A percentile compares a stretch with the other conserved stretches of the same genome.
Conservation (phyloP, 2,797 vertebrate species). For the Sparus aurata region DNA sequence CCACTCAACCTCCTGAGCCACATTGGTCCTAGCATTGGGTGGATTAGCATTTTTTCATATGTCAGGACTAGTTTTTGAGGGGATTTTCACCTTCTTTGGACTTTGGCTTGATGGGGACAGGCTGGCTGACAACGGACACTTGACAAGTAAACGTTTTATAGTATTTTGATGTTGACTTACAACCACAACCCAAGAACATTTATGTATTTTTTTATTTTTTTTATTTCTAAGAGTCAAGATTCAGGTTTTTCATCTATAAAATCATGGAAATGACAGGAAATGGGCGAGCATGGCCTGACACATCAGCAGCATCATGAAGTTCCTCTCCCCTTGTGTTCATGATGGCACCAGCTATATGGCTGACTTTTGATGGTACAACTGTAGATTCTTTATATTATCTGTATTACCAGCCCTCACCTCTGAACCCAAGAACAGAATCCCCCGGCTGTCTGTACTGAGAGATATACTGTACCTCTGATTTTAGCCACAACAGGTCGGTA, state of each 20-base stretch:
- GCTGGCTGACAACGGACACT: too few relatives aligned
- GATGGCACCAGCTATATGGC: background rate
- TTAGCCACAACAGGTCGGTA: constrained; percentile 10
- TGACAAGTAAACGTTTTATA: too few relatives aligned
- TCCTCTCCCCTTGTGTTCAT: background rate
- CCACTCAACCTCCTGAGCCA: too few relatives aligned
- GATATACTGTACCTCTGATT: background rate
- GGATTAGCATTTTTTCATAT: too few relatives aligned
- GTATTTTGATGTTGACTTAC: too few relatives aligned
- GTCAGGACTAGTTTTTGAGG: too few relatives aligned
- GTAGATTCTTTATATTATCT: background rate
- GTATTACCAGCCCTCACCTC: background rate
- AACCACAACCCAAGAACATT: too few relatives aligned
- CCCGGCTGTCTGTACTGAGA: constrained; percentile 3
- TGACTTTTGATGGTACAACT: background rate
- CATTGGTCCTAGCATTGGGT: too few relatives aligned
- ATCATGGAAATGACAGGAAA: background rate
- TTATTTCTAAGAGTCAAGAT: background rate
- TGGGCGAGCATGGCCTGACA: too few relatives aligned
- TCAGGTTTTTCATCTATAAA: background rate
- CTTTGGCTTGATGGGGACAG: too few relatives aligned
- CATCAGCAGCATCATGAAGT: background rate
- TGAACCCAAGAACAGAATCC: background rate
- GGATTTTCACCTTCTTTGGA: too few relatives aligned
- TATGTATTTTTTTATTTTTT: too few relatives aligned